Percentiles rank a stretch among this genome's conserved stretches.
These are phyloP conservation scores for Mixornis gularis DNA, from an alignment of 2,113 vertebrate species.

Conservation along the genomic window DNA sequence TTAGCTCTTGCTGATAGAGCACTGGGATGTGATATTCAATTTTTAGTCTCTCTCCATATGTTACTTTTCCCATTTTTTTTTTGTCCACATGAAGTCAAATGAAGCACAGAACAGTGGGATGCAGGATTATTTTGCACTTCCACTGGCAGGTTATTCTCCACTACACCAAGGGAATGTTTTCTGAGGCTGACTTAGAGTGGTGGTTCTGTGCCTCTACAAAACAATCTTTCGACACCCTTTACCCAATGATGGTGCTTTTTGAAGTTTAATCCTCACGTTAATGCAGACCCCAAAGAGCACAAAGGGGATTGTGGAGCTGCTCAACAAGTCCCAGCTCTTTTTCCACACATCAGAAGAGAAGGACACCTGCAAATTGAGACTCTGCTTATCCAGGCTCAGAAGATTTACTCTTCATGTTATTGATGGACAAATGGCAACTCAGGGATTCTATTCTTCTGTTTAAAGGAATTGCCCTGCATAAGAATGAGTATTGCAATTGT, in stretches of 20 bases:
- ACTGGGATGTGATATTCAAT: constrained; percentile 3
- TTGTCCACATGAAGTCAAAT: constrained; percentile 45
- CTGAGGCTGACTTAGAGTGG: not conserved
- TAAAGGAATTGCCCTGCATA: not conserved
- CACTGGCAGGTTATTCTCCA: constrained; percentile 9
- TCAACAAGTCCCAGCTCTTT: not conserved
- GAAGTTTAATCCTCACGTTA: not conserved
- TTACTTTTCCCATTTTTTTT: constrained; percentile 52
- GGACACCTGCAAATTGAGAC: not conserved
- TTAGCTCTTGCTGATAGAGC: constrained; percentile 23
- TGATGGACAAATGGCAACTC: not conserved
- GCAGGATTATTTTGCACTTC: constrained; percentile 30
- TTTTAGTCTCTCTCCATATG: constrained; percentile 60
- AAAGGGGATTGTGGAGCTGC: not conserved
- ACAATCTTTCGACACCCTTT: not conserved
- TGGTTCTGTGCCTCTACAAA: not conserved
- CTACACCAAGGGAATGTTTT: not conserved
- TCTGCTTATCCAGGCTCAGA: not conserved
- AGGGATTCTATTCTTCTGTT: not conserved
- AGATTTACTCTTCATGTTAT: not conserved
- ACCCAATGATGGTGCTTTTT: not conserved
- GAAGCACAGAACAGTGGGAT: not conserved
- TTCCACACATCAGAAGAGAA: not conserved
- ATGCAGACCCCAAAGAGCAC: not conserved
- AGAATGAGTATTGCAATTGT: not conserved